Base-by-base conservation (phyloP, 2,888 invertebrate species). In the Eupelmus urozonus region DNA sequence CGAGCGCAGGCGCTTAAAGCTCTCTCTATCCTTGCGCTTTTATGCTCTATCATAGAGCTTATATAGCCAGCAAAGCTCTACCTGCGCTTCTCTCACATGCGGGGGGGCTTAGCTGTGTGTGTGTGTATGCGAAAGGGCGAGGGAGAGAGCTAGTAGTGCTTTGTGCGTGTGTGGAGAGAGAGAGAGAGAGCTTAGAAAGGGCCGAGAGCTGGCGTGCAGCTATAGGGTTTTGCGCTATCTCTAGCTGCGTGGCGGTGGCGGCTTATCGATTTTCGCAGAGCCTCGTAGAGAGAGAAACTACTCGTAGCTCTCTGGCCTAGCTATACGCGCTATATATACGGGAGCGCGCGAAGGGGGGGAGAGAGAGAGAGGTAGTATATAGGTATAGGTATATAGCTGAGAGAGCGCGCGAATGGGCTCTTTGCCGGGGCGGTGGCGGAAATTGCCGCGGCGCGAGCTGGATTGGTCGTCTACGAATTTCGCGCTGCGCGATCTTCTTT, bases 181-280 rank as follows among this genome's bases (percentile, higher is more conserved):
- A 62, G 13, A 25, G 69, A 11, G 3, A 4, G 34, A 34, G 5
- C 5, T 34, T 45, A 16, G n/a, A n/a, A n/a, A n/a, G n/a, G n/a
- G n/a, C n/a, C n/a, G n/a, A n/a, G n/a, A n/a, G n/a, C n/a, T n/a
- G n/a, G n/a, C n/a, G n/a, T n/a, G n/a, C n/a, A n/a, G n/a, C n/a
- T 34, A 40, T 71, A 65, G 57, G 76, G 70, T 40, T 76, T 76
- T 51, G 76, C 45, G 59, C 66, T 77, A 72, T 76, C 62, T 76
- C 55, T 70, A 73, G 42, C 60, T 16, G 40, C 55, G 67, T 9
- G 27, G 40, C 11, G 16, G 34, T 16, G 67, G 62, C 45, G 59
- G 71, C 66, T 78, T 79, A 79, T 79, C 79, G 79, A 79, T 79
- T 79, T 79, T 79, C 79, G 65, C 71, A 67, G 55, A 62, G 9